A percentile compares a stretch with the other conserved stretches of the same genome.
Conservation (phyloP, 37 sponge, comb jelly and placozoan genomes). For the Aphrocallistes beatrix region DNA sequence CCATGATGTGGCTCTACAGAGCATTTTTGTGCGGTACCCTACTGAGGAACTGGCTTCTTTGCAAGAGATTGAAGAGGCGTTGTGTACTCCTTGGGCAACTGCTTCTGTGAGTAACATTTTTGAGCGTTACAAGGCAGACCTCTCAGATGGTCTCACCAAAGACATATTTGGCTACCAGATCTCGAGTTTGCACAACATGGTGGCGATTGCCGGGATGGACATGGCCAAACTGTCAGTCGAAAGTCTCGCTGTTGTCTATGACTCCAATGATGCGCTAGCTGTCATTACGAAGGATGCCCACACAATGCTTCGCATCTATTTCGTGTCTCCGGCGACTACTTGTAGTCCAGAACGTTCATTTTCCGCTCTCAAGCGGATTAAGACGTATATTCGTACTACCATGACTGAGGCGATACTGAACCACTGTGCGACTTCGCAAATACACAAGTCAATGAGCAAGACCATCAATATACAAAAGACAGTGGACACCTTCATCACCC, state of each 20-base stretch:
- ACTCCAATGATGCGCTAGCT: background rate
- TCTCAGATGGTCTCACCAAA: conserved; percentile 4
- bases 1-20: conserved; percentile 2
- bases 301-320: conserved; percentile 5
- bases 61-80: conserved; percentile 17
- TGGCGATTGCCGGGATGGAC: background rate
- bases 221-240: conserved; percentile 11
- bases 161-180: conserved; percentile 12
- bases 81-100: background rate
- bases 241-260: conserved; percentile 16
- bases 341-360: conserved; percentile 1
- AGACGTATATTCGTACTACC: conserved; percentile 3
- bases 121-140: conserved; percentile 16
- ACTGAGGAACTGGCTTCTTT: background rate
- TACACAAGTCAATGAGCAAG: background rate
- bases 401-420: conserved; percentile 9
- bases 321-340: conserved; percentile 9
- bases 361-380: conserved; percentile 6
- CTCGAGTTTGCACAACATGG: conserved; percentile 11
- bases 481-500: conserved; percentile 18
- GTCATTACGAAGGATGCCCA: conserved; percentile 12
- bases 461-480: conserved; percentile 14
- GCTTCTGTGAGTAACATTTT: background rate
- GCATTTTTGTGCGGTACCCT: conserved; percentile 15
- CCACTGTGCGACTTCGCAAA: background rate